phyloP scores from a whole-genome alignment of 2,888 invertebrate species.

The Troilus luridus region DNA sequence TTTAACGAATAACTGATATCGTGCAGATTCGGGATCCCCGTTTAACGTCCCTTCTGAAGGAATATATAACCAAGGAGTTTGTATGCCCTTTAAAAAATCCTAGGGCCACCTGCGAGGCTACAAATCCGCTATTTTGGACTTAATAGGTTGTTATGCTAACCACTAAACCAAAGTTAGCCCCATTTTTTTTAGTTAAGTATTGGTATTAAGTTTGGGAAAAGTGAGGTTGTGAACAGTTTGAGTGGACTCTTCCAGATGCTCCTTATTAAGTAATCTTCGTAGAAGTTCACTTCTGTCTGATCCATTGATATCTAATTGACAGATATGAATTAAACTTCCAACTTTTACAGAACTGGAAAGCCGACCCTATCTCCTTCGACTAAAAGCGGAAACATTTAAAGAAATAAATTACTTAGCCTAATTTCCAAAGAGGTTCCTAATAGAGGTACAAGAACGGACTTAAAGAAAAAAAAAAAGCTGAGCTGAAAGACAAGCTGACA shows the following conservation, averaged over 20 bases:
- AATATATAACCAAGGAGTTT: too few relatives aligned
- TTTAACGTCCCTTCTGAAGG: too few relatives aligned
- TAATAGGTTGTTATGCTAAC: too few relatives aligned
- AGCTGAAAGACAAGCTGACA: conserved; percentile 42
- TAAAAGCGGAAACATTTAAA: conserved; percentile 35
- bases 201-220: too few relatives aligned
- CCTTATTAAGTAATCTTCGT: neutral
- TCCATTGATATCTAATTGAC: neutral
- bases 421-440: conserved; percentile 37
- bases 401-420: conserved; percentile 36
- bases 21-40: too few relatives aligned
- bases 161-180: too few relatives aligned
- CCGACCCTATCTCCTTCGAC: neutral
- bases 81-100: too few relatives aligned
- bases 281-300: neutral
- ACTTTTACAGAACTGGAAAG: neutral
- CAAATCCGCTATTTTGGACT: too few relatives aligned
- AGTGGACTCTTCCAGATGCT: neutral
- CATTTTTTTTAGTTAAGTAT: too few relatives aligned
- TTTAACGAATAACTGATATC: too few relatives aligned
- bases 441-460: neutral
- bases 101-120: too few relatives aligned
- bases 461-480: neutral
- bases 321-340: neutral
- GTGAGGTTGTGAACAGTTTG: too few relatives aligned